A percentile compares a stretch with the other conserved stretches of the same genome.
Conservation (phyloP, 2,797 vertebrate species). For the Tapirus indicus region DNA sequence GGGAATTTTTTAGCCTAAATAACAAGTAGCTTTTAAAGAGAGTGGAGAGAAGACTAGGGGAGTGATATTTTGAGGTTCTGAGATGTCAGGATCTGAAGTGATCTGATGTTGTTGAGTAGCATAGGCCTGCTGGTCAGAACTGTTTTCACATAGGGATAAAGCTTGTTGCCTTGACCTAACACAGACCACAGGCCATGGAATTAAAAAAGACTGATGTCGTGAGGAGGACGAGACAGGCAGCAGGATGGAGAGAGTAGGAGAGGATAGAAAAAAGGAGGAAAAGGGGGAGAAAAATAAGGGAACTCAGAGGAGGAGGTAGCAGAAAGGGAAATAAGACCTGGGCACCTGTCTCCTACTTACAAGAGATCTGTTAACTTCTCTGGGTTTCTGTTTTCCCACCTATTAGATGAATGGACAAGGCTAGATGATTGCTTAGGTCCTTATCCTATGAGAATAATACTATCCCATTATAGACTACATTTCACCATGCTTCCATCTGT, state of each 20-base stretch:
- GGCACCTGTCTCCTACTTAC: background rate
- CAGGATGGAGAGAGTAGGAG: background rate
- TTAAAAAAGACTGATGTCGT: background rate
- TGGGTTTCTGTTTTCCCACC: background rate
- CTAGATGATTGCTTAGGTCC: background rate
- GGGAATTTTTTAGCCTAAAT: background rate
- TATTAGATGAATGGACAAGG: background rate
- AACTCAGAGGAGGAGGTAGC: background rate
- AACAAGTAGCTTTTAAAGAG: background rate
- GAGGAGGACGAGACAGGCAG: background rate
- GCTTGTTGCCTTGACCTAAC: background rate
- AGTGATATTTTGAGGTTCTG: slow-evolving; percentile 7
- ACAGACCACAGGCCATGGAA: background rate
- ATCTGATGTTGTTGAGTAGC: background rate
- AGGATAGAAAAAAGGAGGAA: background rate
- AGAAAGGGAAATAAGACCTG: background rate
- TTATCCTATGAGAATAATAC: background rate
- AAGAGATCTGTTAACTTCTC: background rate
- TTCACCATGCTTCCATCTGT: background rate
- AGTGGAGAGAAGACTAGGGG: background rate
- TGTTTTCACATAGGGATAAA: background rate
- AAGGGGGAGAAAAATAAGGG: background rate
- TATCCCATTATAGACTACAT: background rate
- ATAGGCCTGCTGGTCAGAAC: background rate
- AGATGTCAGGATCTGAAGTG: background rate